A percentile compares a stretch with the other conserved stretches of the same genome.
phyloP scores from a whole-genome alignment of 2,113 vertebrate species.

The Leiothrix lutea region DNA sequence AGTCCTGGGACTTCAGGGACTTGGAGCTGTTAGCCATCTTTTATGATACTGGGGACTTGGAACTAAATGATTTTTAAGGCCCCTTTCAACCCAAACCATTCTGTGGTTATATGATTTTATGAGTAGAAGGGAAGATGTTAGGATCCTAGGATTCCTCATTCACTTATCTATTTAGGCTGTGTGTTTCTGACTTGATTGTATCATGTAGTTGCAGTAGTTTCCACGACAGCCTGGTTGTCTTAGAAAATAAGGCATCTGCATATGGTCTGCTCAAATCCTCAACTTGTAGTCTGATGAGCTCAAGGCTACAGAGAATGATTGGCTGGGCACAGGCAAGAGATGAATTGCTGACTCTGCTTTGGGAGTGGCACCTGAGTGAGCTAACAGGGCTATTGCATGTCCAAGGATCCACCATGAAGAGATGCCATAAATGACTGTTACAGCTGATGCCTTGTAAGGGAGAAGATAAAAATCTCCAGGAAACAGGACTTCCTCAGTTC shows the following conservation, averaged over 20 bases:
- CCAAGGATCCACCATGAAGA: not conserved
- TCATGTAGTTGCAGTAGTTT: not conserved
- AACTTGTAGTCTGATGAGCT: not conserved
- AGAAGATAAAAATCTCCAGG: not conserved
- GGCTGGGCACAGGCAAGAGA: not conserved
- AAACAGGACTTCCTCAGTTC: not conserved
- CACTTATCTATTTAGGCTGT: not conserved
- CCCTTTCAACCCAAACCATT: not conserved
- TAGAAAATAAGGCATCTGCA: not conserved
- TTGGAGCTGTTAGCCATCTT: not conserved
- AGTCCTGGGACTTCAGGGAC: not conserved
- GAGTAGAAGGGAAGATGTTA: not conserved
- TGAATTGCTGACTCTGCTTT: not conserved
- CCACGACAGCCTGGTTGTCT: not conserved
- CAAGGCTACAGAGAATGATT: not conserved
- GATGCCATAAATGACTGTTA: not conserved
- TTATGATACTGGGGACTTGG: not conserved
- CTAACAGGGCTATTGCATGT: not conserved
- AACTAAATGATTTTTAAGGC: not conserved
- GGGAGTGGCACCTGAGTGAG: not conserved
- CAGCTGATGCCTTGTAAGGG: not conserved
- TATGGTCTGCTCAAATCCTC: not conserved
- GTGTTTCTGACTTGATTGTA: not conserved
- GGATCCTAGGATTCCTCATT: not conserved
- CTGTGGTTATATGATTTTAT: not conserved